Base-by-base conservation (phyloP, 2,113 vertebrate genomes). In the Bufo gargarizans region DNA sequence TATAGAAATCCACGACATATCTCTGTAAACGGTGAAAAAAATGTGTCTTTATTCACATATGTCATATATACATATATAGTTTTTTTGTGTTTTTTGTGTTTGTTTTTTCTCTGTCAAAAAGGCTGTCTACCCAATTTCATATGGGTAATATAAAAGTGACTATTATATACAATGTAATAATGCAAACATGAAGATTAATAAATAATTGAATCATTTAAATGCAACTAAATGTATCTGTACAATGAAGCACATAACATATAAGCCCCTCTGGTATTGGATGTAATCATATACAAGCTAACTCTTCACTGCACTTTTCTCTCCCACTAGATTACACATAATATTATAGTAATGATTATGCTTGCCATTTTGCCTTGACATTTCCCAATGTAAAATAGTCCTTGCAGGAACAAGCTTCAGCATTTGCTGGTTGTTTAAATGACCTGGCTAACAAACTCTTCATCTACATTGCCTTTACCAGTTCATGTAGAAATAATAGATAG, bases 351-450 rank as follows among this genome's bases (percentile, higher is more conserved):
- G 49, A 84, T 53, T 84, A 71, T 71, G 82, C 50, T 16, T 55
- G 82, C 69, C 65, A 84, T 84, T 71, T 84, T 71, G 82, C 22
- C 82, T 69, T 84, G 63, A 71, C 82, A n/a, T 71, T 71, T 71
- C 17, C 65, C 16, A 53, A 50, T 49, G 14, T 71, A 84, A 84
- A 69, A 84, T 16, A 65, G 33, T 7, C 33, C 59, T 65, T 82
- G 43, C 43, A 47, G 9, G 49, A 84, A 16, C 56, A 69, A 43
- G 47, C 65, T 72, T 0, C 16, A 45, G 4, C 49, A 84, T 7
- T 83, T 69, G 81, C 61, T 53, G 11, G 6, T 67, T 83, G 45
- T 53, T 53, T 50, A 53, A 69, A 65, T 67, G 47, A 69, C 81
- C 81, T 83, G 61, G 47, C 58, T 83, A 22, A 82, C 59, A 82